These are phyloP conservation scores for zebrafish (Danio rerio) DNA, from an alignment of 2,113 vertebrate species.

Conservation along the genomic window GRCz12tu NC_133188.1:41795501-41796000, in stretches of 20 bases:
- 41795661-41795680: slow-evolving; percentile 34
- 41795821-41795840: background rate
- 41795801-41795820: slow-evolving; percentile 39
- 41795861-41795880: background rate
- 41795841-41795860: slow-evolving; percentile 26
- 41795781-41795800: slow-evolving; percentile 37
- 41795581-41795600: slow-evolving; percentile 6
- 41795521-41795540: slow-evolving; percentile 2
- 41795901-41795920: too few species aligned
- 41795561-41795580: slow-evolving; percentile 39
- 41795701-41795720: slow-evolving; percentile 41
- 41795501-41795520: background rate
- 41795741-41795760: slow-evolving; percentile 43
- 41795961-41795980: too few species aligned
- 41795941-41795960: too few species aligned
- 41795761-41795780: slow-evolving; percentile 30
- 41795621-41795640: slow-evolving; percentile 36
- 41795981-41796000: too few species aligned
- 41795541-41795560: slow-evolving; percentile 6
- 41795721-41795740: slow-evolving; percentile 30
- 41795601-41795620: slow-evolving; percentile 22
- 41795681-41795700: slow-evolving; percentile 42
- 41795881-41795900: background rate
- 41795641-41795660: slow-evolving; percentile 38
- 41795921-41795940: too few species aligned